These are phyloP conservation scores for Rhizomys pruinosus DNA, from an alignment of 2,113 vertebrate species.

Conservation along the genomic window DNA sequence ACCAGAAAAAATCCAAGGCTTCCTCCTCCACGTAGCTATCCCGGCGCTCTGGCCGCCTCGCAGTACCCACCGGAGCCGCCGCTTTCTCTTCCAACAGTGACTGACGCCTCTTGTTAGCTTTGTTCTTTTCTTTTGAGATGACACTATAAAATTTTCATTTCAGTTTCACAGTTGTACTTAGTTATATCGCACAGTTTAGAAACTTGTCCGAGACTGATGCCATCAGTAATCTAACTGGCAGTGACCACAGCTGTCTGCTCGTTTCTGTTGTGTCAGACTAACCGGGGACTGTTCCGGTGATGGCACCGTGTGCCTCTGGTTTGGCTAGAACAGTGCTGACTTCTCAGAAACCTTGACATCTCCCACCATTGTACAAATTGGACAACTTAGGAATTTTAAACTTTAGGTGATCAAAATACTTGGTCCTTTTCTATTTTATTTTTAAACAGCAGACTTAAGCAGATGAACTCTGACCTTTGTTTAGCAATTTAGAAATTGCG, in stretches of 20 bases:
- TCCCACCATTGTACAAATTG: constrained; percentile 83
- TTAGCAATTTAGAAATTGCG: constrained; percentile 81
- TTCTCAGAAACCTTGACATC: constrained; percentile 67
- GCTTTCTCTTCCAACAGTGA: constrained; percentile 88
- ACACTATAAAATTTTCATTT: constrained; percentile 89
- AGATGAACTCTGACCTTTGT: constrained; percentile 82
- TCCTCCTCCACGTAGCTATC: constrained; percentile 88
- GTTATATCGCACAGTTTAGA: constrained; percentile 89
- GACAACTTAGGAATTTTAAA: constrained; percentile 86
- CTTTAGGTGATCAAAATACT: constrained; percentile 80
- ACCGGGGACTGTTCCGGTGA: constrained; percentile 80
- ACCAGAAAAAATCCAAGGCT: constrained; percentile 94
- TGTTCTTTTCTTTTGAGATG: constrained; percentile 88
- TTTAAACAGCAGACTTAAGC: constrained; percentile 81
- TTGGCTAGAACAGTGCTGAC: constrained; percentile 60
- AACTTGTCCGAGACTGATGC: constrained; percentile 86
- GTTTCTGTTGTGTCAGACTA: constrained; percentile 82
- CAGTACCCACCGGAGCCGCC: constrained; percentile 88
- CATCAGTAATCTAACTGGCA: constrained; percentile 85
- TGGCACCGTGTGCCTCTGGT: constrained; percentile 79
- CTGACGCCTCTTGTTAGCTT: constrained; percentile 86
- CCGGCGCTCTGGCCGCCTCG: constrained; percentile 84
- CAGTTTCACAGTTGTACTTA: constrained; percentile 90
- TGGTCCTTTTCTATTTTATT: constrained; percentile 86
- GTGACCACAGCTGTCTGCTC: constrained; percentile 90